Evolutionary conservation across 2,888 invertebrate genomes (phyloP).

Genomic region (Stegophylla sp.): DNA sequence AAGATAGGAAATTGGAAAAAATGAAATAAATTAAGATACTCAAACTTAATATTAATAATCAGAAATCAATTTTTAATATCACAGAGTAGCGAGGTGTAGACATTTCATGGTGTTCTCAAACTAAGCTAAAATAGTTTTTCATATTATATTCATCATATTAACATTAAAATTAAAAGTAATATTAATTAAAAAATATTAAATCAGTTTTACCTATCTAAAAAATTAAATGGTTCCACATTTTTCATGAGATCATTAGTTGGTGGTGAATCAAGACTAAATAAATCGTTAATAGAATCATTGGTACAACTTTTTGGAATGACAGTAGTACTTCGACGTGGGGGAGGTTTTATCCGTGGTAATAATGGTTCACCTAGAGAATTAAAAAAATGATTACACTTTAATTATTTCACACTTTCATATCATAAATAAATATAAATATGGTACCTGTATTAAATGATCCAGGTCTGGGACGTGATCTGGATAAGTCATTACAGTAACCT

Average conservation of each 20-base stretch:
- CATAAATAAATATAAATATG: neutral
- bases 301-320: slow-evolving; percentile 59
- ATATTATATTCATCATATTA: slow-evolving; percentile 41
- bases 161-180: neutral
- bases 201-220: slow-evolving; percentile 56
- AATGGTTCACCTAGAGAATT: slow-evolving; percentile 61
- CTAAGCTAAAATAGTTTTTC: slow-evolving; percentile 6
- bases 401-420: slow-evolving; percentile 1
- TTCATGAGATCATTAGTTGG: slow-evolving; percentile 55
- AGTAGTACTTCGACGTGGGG: slow-evolving; percentile 63
- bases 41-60: slow-evolving; percentile 32
- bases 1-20: neutral
- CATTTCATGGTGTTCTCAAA: slow-evolving; percentile 30
- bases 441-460: slow-evolving; percentile 67
- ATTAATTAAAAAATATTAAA: neutral
- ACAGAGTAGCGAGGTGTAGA: slow-evolving; percentile 38
- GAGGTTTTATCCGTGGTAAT: slow-evolving; percentile 63
- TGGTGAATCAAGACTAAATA: slow-evolving; percentile 60
- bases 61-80: slow-evolving; percentile 45
- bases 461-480: slow-evolving; percentile 68
- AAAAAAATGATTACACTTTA: slow-evolving; percentile 14
- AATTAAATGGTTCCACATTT: slow-evolving; percentile 51
- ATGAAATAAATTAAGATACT: neutral
- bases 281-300: slow-evolving; percentile 57
- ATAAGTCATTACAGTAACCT: slow-evolving; percentile 66